Evolutionary conservation across 2,888 invertebrate genomes (phyloP), one percentile per base, ranked within the genome.

Genomic region (Microctonus aethiopoides): DNA sequence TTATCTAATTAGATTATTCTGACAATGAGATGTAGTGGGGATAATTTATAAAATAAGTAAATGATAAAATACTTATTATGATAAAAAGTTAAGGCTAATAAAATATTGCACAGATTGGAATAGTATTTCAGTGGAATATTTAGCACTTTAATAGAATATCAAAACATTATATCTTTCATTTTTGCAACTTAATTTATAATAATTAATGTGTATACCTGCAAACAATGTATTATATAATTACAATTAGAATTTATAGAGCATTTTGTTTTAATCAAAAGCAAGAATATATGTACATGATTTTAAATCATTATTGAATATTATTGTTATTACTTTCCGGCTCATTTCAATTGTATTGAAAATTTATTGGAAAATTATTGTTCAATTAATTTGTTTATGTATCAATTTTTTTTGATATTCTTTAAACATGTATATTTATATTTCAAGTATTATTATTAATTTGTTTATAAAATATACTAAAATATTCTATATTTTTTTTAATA

Each of bases 251-350:
- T 34, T 7, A 59, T 34, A 3, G 16, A 57, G 29, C 22, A 22
- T 29, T 29, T 29, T 29, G 29, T 46, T 46, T 4, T 9, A 46
- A 46, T 46, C 46, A 46, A 46, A 46, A 29, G 29, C 29, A 5
- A 29, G 52, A 5, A 29, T 29, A 29, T 29, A 29, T 29, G 51
- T 68, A 64, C 70, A 67, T 65, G 61, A 68, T 56, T 61, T 32
- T 59, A 51, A 62, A 68, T 52, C 57, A 67, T 46, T 22, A 51
- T 68, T 60, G 24, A 56, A 51, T 65, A 52, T 68, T 32, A 73
- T 74, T 72, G n/a, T n/a, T n/a, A n/a, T n/a, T n/a, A n/a, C n/a
- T n/a, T n/a, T n/a, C n/a, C n/a, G n/a, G n/a, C n/a, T n/a, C n/a
- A n/a, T n/a, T n/a, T n/a, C n/a, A n/a, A n/a, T n/a, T n/a, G n/a